Conservation (phyloP, 2,888 invertebrate species). For the Idaea aversata region DNA sequence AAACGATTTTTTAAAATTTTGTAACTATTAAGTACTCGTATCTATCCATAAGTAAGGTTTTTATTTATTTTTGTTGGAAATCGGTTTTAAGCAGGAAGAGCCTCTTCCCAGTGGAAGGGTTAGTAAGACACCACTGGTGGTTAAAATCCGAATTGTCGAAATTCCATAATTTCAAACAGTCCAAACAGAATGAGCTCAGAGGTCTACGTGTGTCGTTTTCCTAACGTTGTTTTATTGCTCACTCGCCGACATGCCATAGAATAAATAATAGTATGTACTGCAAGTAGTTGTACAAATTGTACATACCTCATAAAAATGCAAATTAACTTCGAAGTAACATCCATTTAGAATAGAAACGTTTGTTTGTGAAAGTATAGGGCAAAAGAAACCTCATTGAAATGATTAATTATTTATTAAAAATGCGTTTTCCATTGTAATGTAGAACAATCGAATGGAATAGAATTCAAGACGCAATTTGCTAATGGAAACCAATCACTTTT, state of each 20-base stretch:
- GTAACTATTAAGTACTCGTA: too few relatives aligned
- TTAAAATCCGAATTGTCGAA: too few relatives aligned
- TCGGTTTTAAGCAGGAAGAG: too few relatives aligned
- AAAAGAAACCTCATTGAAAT: constrained; percentile 27
- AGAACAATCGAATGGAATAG: constrained; percentile 35
- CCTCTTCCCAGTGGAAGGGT: too few relatives aligned
- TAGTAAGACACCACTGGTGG: too few relatives aligned
- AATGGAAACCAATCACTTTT: background rate
- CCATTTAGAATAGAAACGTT: background rate
- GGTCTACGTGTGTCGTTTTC: too few relatives aligned
- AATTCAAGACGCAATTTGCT: background rate
- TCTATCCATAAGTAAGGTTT: too few relatives aligned
- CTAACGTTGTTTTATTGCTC: too few relatives aligned
- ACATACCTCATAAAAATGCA: background rate
- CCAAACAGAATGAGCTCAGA: too few relatives aligned
- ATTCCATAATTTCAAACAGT: too few relatives aligned
- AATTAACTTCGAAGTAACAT: background rate
- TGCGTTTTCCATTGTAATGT: constrained; percentile 38
- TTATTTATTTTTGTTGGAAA: too few relatives aligned
- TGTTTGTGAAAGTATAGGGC: constrained; percentile 18
- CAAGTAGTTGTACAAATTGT: background rate
- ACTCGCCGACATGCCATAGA: background rate
- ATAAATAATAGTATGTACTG: background rate
- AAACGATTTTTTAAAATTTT: too few relatives aligned
- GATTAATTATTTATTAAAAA: constrained; percentile 28